Base-by-base conservation (phyloP, 2,113 vertebrate genomes). In the Tyrannus savana region DNA sequence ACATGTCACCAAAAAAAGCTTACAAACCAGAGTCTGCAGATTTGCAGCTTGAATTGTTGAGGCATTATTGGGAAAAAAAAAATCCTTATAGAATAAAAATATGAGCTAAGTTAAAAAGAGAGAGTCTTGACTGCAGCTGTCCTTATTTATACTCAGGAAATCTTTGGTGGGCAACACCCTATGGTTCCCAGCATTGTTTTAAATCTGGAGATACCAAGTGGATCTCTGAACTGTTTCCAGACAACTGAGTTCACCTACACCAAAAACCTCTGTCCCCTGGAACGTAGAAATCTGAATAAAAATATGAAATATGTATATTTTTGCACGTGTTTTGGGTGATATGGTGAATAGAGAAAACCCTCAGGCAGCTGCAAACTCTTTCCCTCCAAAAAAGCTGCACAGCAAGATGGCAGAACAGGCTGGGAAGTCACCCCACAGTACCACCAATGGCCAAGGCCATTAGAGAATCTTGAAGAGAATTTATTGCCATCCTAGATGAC, bases 1-100 rank as follows among this genome's bases (percentile, higher is more conserved):
- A 96, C 55, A 66, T 42, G 91, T 92, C 95, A 93, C 53, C 58
- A 83, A n/a, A 28, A 86, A 83, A 90, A 94, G 50, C 59, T 82
- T 84, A 83, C 12, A 73, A 76, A 90, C 60, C 53, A 71, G 33
- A 95, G 46, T 53, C 31, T 81, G 64, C 79, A 95, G 86, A 87
- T 80, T 87, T 95, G 78, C 73, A 53, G 80, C 56, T 93, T 3
- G 11, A 82, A 96, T 55, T 91, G 62, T 71, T 64, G 89, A 74
- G 25, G 37, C 5, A 19, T 47, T 75, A 64, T 49, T n/a, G 31
- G 17, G 31, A 7, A n/a, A 93, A 92, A 42, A 42, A 93, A 75
- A 17, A 17, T 47, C 62, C 73, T 71, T 62, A 50, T 6, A 77
- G 75, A 79, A 95, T 46, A 95, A 95, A 84, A 96, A 81, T 12